Evolutionary conservation across 2,797 vertebrate species (phyloP).

Genomic region (Otolemur crassicaudatus): DNA sequence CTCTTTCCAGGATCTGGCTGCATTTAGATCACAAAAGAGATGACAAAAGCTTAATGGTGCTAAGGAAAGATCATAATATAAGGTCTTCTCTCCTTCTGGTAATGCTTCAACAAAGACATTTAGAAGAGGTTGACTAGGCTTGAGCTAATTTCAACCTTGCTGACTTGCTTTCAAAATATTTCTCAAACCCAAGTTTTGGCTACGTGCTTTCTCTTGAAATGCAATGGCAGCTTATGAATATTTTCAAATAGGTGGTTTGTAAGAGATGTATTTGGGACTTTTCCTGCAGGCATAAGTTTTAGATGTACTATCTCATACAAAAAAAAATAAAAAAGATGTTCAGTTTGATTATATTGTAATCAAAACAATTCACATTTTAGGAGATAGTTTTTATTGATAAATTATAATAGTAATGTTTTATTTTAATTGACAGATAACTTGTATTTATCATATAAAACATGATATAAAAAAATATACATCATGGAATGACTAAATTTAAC

Average conservation of each 20-base stretch:
- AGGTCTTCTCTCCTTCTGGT: background rate
- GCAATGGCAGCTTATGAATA: background rate
- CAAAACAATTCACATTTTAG: background rate
- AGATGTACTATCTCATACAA: background rate
- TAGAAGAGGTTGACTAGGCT: background rate
- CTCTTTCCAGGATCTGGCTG: background rate
- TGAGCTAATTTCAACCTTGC: background rate
- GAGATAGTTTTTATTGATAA: background rate
- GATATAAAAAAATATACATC: background rate
- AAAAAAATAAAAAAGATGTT: background rate
- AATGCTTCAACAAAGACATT: background rate
- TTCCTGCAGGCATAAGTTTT: background rate
- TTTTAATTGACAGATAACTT: background rate
- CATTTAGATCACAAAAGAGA: background rate
- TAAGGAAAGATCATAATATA: background rate
- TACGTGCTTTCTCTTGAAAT: constrained; percentile 22
- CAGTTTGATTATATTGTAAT: background rate
- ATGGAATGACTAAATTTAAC: background rate
- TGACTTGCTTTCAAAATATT: constrained; percentile 17
- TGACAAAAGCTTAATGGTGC: background rate
- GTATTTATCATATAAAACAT: background rate
- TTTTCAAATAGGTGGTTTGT: background rate
- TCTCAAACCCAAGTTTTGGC: background rate
- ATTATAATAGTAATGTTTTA: background rate
- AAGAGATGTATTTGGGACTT: background rate